Evolutionary conservation across 2,113 vertebrate species (phyloP), one percentile per base, ranked within the genome.

Genomic region (Rhea pennata): DNA sequence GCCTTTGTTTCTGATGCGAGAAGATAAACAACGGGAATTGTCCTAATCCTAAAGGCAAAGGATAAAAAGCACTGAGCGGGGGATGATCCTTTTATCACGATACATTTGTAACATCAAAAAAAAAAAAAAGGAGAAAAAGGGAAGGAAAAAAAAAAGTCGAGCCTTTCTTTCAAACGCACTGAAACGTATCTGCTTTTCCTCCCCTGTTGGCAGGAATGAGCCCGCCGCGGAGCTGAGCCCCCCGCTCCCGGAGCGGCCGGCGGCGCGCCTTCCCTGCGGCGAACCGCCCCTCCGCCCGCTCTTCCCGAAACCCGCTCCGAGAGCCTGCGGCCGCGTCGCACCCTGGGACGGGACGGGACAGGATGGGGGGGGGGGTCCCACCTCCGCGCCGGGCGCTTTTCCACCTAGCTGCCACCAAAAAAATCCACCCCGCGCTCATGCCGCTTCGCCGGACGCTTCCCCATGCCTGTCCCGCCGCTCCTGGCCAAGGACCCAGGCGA

Each of bases 21-120:
- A 94, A 94, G 96, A 96, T 94, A 97, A 96, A 96, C 94, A 95
- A 93, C 79, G 74, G 92, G 94, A 96, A 94, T 96, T 92, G 94
- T 94, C 94, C 93, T 93, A 95, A 96, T 95, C 96, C 96, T 93
- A 85, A 88, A 92, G 94, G 92, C 92, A 95, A 93, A 95, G 96
- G 87, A 93, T 92, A 89, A 96, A 96, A 93, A 91, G 90, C 78
- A 10, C 89, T 1, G 22, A 77, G 91, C 22, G 42, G 94, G 82
- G 94, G 94, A 95, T 1, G 89, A 92, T 46, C 92, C 91, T 96
- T 96, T 95, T 94, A 96, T 97, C 95, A 22, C 46, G 14, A 79
- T 83, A 83, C 89, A 77, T 95, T 92, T 56, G 84, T 56, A 89
- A 80, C 91, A 93, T 91, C 95, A 19, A 59, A 59, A 59, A 58